Evolutionary conservation across 2,797 vertebrate species (phyloP), one percentile per base, ranked within the genome.

Genomic region (Chiroxiphia lanceolata): DNA sequence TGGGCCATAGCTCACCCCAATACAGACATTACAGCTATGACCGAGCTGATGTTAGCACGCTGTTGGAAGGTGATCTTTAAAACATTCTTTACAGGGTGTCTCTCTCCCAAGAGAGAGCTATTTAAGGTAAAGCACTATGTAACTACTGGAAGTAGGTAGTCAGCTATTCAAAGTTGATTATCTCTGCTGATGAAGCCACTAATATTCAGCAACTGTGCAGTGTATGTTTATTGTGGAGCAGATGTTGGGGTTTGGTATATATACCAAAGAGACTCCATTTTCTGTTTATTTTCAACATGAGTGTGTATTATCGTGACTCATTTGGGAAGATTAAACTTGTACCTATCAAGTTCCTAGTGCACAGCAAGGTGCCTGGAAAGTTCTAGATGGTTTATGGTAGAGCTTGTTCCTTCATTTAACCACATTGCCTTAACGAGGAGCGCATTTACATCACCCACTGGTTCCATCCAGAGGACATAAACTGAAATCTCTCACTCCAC

Each of bases 261-360:
- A 11, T n/a, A n/a, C 25, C 50, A 36, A 64, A 83, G 29, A 79
- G 10, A 42, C 26, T 68, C 33, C 6, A 60, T 60, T 87, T 78
- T 75, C n/a, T 59, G 13, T 65, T 77, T 89, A 29, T 88, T 92
- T 94, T 92, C 60, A 75, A n/a, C 9, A 11, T 51, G 18, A 75
- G 23, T 63, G 18, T 31, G 8, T 72, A 15, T 75, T 82, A 42
- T 56, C 0, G 0, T 89, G 81, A 74, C 21, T 90, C 21, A 63
- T 86, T 90, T 89, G 40, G 61, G 69, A 56, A 83, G 59, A 85
- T 56, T 78, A 71, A 90, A 71, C 36, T 61, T 88, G 21, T 3
- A 1, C 29, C n/a, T 81, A 56, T 15, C 22, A 53, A 44, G 34
- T 70, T 83, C 25, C 75, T 48, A 89, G 9, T 1, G 0, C 42